Evolutionary conservation across 2,888 invertebrate genomes (phyloP).

Genomic region (Pyrrhosoma nymphula): DNA sequence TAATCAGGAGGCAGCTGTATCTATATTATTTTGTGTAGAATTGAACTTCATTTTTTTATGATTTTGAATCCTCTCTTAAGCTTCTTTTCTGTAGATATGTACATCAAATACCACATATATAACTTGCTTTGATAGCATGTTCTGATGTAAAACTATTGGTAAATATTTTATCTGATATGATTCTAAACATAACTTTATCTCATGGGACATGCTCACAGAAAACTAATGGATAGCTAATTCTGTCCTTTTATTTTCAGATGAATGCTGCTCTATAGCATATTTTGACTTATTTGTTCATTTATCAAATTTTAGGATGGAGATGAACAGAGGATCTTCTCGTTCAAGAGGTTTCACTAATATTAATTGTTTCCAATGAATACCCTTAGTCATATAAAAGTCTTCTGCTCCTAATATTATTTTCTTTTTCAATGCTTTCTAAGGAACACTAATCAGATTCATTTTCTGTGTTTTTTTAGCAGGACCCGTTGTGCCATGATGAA

Average conservation of each 20-base stretch:
- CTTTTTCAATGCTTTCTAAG: conserved; percentile 20
- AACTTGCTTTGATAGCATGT: conserved; percentile 32
- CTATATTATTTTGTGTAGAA: conserved; percentile 26
- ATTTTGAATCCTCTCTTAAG: conserved; percentile 34
- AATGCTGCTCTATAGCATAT: neutral
- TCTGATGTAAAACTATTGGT: conserved; percentile 18
- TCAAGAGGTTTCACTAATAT: neutral
- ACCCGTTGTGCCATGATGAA: neutral
- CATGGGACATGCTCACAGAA: conserved; percentile 23
- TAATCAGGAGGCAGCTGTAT: conserved; percentile 31
- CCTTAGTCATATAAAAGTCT: neutral
- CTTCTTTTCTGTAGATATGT: conserved; percentile 33
- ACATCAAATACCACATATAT: neutral
- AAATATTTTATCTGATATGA: neutral
- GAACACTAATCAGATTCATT: neutral
- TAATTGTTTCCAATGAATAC: neutral
- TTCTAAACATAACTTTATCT: neutral
- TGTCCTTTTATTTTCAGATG: neutral
- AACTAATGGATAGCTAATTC: neutral
- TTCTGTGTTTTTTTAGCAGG: neutral
- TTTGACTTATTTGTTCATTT: neutral
- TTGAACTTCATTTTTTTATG: neutral
- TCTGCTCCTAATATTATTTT: neutral
- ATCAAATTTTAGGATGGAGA: neutral
- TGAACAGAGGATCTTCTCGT: neutral